Conservation (phyloP, 2,888 invertebrate genomes). For the Dicyrtomina minuta region DNA sequence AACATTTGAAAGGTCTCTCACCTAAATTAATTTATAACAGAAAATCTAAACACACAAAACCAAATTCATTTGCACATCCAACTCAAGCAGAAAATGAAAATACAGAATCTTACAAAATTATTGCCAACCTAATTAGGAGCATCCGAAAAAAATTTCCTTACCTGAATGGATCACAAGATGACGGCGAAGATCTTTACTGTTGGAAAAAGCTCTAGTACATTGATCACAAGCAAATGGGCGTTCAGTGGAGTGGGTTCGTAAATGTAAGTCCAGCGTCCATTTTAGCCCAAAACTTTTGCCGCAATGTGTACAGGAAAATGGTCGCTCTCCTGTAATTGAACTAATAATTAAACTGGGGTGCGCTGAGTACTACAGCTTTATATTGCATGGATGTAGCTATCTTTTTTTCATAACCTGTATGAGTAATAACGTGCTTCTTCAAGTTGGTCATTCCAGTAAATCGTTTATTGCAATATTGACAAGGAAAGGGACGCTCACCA, state of each 20-base stretch:
- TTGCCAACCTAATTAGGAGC: too few species aligned
- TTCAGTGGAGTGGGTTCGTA: slow-evolving; percentile 61
- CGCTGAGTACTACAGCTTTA: too few species aligned
- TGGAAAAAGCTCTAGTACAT: slow-evolving; percentile 69
- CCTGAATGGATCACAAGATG: slow-evolving; percentile 71
- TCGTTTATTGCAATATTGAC: slow-evolving; percentile 64
- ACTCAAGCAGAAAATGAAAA: too few species aligned
- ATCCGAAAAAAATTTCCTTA: too few species aligned
- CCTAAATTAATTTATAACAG: too few species aligned
- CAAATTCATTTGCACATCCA: too few species aligned
- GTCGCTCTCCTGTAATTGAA: slow-evolving; percentile 58
- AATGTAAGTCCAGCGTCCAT: slow-evolving; percentile 64
- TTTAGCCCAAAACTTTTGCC: slow-evolving; percentile 65
- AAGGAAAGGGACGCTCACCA: slow-evolving; percentile 40
- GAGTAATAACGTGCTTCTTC: slow-evolving; percentile 67
- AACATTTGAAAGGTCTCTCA: slow-evolving; percentile 39
- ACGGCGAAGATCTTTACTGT: slow-evolving; percentile 68
- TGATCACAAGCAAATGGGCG: slow-evolving; percentile 65
- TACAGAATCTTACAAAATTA: too few species aligned
- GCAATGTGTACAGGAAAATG: slow-evolving; percentile 64
- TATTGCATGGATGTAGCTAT: too few species aligned
- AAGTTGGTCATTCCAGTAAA: slow-evolving; percentile 69
- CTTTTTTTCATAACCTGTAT: slow-evolving; percentile 58
- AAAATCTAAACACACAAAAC: too few species aligned
- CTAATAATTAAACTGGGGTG: background rate